Evolutionary conservation across 2,797 vertebrate genomes (phyloP).

Genomic region (Crenichthys baileyi): DNA sequence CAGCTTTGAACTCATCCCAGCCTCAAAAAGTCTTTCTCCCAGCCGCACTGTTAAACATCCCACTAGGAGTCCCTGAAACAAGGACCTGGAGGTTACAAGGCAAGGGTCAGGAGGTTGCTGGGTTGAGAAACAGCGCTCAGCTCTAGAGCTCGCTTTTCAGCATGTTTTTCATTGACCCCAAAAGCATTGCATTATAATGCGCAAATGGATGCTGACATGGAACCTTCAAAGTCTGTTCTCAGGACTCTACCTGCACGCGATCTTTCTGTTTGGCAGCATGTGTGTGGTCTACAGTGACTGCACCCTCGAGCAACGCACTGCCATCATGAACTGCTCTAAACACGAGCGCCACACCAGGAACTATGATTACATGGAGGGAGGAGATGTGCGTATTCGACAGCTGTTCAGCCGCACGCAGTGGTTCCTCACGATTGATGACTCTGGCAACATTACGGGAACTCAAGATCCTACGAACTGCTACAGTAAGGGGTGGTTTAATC

Average conservation of each 20-base stretch:
- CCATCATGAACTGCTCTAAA: constrained; percentile 95
- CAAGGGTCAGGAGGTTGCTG: constrained; percentile 75
- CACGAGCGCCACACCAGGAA: constrained; percentile 96
- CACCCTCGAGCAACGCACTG: constrained; percentile 93
- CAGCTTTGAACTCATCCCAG: constrained; percentile 40
- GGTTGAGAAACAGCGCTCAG: constrained; percentile 75
- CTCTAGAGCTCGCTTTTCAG: constrained; percentile 88
- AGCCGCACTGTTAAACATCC: constrained; percentile 14
- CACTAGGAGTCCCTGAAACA: constrained; percentile 36
- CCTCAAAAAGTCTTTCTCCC: constrained; percentile 18
- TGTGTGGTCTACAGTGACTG: constrained; percentile 93
- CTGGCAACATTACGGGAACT: constrained; percentile 94
- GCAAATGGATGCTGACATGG: constrained; percentile 98
- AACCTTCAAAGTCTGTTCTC: constrained; percentile 96
- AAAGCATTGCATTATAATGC: constrained; percentile 98
- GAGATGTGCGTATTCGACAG: constrained; percentile 95
- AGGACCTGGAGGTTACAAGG: constrained; percentile 82
- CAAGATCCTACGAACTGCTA: constrained; percentile 95
- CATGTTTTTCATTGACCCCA: constrained; percentile 93
- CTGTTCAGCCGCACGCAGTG: constrained; percentile 98
- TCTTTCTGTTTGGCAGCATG: constrained; percentile 91
- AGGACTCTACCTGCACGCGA: constrained; percentile 92
- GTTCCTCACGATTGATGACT: constrained; percentile 96
- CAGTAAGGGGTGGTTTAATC: constrained; percentile 86
- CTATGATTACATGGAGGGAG: constrained; percentile 99